These are phyloP conservation scores for Eurois occulta DNA, from an alignment of 2,888 invertebrate genomes.

Conservation along the genomic window DNA sequence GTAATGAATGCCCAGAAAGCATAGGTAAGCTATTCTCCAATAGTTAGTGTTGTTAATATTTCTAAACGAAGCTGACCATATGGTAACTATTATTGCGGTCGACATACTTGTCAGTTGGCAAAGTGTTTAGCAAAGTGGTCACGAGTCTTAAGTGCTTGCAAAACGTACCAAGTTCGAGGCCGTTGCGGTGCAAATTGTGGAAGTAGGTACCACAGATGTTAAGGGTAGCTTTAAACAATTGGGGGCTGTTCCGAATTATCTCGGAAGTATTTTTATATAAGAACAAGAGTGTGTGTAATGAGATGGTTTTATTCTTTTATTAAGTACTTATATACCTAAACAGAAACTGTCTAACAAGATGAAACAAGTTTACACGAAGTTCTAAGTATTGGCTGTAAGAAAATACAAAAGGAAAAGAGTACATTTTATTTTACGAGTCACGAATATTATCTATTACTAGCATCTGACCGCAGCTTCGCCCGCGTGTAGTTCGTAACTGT, in stretches of 20 bases:
- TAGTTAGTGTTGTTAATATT: neutral
- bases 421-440: too few relatives aligned
- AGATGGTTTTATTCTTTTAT: neutral
- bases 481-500: too few relatives aligned
- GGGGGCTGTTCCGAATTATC: slow-evolving; percentile 15
- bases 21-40: neutral
- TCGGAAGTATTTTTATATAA: neutral
- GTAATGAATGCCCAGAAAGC: neutral
- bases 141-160: slow-evolving; percentile 26
- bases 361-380: neutral
- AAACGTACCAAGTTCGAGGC: slow-evolving; percentile 26
- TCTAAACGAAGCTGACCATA: neutral
- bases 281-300: neutral
- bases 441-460: too few relatives aligned
- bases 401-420: too few relatives aligned
- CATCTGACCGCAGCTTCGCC: too few relatives aligned
- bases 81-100: neutral
- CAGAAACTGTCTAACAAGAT: neutral
- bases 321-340: neutral
- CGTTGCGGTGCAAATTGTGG: slow-evolving; percentile 39
- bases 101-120: slow-evolving; percentile 24
- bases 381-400: neutral
- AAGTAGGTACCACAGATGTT: slow-evolving; percentile 31
- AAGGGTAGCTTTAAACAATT: slow-evolving; percentile 28
- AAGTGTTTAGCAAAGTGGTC: slow-evolving; percentile 30